Percentiles rank a stretch among this genome's conserved stretches.
Conservation (phyloP, 1,140 invertebrate species). For the Rhopalosiphum maidis region DNA sequence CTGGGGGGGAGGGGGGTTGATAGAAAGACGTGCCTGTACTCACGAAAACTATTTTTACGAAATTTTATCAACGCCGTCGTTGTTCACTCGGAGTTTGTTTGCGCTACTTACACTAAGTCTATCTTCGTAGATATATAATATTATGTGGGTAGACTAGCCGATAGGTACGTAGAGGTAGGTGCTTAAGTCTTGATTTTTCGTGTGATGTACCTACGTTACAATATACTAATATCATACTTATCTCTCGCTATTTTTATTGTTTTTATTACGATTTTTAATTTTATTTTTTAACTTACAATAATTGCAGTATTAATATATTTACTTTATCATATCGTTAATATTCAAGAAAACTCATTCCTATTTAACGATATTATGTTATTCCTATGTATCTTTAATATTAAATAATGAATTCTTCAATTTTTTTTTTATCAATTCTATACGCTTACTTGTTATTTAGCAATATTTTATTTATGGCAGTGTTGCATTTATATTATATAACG, state of each 20-base stretch:
- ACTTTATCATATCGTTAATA: not conserved
- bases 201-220: not conserved
- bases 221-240: not conserved
- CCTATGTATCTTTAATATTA: slow-evolving; percentile 14
- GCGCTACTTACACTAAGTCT: not conserved
- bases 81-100: not conserved
- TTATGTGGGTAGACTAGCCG: not conserved
- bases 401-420: slow-evolving; percentile 17
- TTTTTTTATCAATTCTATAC: slow-evolving; percentile 14
- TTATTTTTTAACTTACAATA: not conserved
- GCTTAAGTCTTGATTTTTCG: not conserved
- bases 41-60: not conserved
- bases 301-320: slow-evolving; percentile 45
- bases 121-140: not conserved
- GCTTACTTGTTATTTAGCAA: slow-evolving; percentile 3
- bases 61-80: not conserved
- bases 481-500: slow-evolving; percentile 6
- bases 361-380: not conserved
- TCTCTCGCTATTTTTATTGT: not conserved
- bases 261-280: slow-evolving; percentile 23
- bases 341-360: slow-evolving; percentile 30
- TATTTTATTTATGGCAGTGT: slow-evolving; percentile 22
- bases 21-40: not conserved
- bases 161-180: not conserved
- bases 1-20: not conserved